A percentile compares a stretch with the other conserved stretches of the same genome.
Conservation (phyloP, 2,888 invertebrate species). For the Drosophila hamatofila region DNA sequence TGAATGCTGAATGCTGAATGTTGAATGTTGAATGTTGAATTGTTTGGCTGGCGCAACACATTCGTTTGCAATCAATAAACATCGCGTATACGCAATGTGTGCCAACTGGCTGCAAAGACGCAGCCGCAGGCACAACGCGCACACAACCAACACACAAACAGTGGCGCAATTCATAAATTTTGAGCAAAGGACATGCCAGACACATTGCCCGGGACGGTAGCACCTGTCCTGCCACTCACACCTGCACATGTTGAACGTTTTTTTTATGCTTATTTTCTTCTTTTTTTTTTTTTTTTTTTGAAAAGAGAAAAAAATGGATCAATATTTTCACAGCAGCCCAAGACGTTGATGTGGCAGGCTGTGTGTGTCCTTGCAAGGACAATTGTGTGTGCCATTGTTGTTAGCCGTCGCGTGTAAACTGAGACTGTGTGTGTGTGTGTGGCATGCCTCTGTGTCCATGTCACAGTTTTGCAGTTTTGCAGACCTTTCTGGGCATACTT, state of each 20-base stretch:
- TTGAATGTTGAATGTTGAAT: constrained; percentile 6
- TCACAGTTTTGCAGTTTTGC: constrained; percentile 29
- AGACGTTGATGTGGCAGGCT: constrained; percentile 73
- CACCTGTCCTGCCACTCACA: constrained; percentile 24
- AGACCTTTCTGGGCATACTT: constrained; percentile 2
- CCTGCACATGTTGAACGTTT: constrained; percentile 57
- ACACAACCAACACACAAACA: constrained; percentile 23
- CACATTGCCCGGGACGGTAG: constrained; percentile 35
- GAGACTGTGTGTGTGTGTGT: constrained; percentile 6
- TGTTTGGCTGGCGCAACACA: constrained; percentile 21
- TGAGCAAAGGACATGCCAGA: constrained; percentile 43
- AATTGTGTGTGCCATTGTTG: constrained; percentile 56
- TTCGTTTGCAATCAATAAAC: constrained; percentile 67
- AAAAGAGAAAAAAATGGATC: constrained; percentile 54
- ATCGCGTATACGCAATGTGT: constrained; percentile 69
- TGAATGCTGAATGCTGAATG: not conserved
- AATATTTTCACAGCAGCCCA: constrained; percentile 65
- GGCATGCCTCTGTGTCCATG: constrained; percentile 20
- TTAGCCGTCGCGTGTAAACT: constrained; percentile 35
- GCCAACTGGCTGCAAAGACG: constrained; percentile 49
- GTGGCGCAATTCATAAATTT: constrained; percentile 67
- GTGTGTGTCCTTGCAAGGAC: constrained; percentile 75
- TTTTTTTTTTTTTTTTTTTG: not conserved
- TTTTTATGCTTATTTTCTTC: no score
- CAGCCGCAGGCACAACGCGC: constrained; percentile 44